Conservation (phyloP, 1,140 invertebrate genomes). For the Pseudomyrmex sp. region DNA sequence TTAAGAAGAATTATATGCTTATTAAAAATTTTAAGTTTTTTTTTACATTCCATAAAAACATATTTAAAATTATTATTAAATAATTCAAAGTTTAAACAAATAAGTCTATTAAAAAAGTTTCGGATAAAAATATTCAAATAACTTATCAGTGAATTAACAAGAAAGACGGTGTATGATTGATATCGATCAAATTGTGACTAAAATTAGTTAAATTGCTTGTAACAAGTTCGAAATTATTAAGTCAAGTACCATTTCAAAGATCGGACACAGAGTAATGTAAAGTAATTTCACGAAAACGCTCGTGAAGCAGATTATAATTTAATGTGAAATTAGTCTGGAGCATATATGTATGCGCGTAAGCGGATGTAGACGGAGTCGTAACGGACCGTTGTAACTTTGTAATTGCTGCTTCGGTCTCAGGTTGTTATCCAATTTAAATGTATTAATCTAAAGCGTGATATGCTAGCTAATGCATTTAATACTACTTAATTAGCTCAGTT, state of each 20-base stretch:
- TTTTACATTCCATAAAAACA: too few relatives aligned
- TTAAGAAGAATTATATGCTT: too few relatives aligned
- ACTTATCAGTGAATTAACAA: too few relatives aligned
- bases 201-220: neutral
- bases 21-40: too few relatives aligned
- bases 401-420: slow-evolving; percentile 50
- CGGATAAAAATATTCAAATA: too few relatives aligned
- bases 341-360: slow-evolving; percentile 3
- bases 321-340: slow-evolving; percentile 42
- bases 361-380: slow-evolving; percentile 20
- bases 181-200: neutral
- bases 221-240: slow-evolving; percentile 6
- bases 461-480: neutral
- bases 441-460: slow-evolving; percentile 51
- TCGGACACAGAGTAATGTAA: slow-evolving; percentile 15
- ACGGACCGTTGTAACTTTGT: slow-evolving; percentile 57
- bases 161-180: neutral
- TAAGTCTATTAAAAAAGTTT: too few relatives aligned
- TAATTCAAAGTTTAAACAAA: too few relatives aligned
- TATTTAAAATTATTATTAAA: too few relatives aligned
- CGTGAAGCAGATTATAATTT: slow-evolving; percentile 53
- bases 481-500: slow-evolving; percentile 48
- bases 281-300: slow-evolving; percentile 43
- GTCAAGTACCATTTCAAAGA: slow-evolving; percentile 6
- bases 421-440: slow-evolving; percentile 64